Evolutionary conservation across 92 coral and sea anemone species (phyloP).

Genomic region (Desmophyllum pertusum): DNA sequence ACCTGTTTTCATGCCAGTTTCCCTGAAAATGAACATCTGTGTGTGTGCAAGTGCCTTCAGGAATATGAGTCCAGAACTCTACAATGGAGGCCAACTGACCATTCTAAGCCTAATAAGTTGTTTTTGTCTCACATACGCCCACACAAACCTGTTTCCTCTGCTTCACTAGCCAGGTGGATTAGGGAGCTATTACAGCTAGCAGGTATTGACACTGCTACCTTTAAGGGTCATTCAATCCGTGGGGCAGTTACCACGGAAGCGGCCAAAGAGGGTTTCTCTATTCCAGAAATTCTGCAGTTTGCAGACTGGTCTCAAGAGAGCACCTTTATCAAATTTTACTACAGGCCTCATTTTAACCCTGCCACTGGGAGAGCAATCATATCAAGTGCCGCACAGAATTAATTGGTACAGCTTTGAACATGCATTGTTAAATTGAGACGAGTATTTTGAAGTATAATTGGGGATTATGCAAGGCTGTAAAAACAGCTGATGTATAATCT

Average conservation of each 20-base stretch:
- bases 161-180: slow-evolving; percentile 57
- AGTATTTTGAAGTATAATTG: slow-evolving; percentile 51
- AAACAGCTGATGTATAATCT: slow-evolving; percentile 50
- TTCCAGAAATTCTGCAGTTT: slow-evolving; percentile 43
- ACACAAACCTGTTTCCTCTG: slow-evolving; percentile 36
- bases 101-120: neutral
- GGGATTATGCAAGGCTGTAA: slow-evolving; percentile 65
- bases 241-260: slow-evolving; percentile 54
- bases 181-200: slow-evolving; percentile 27
- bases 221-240: slow-evolving; percentile 58
- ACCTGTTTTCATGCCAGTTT: slow-evolving; percentile 57
- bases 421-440: slow-evolving; percentile 71
- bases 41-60: slow-evolving; percentile 45
- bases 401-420: slow-evolving; percentile 49
- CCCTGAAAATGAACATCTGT: slow-evolving; percentile 39
- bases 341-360: slow-evolving; percentile 50
- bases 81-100: slow-evolving; percentile 19
- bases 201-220: slow-evolving; percentile 41
- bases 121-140: slow-evolving; percentile 33
- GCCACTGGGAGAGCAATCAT: slow-evolving; percentile 51
- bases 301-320: slow-evolving; percentile 58
- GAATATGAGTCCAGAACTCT: slow-evolving; percentile 30
- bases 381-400: slow-evolving; percentile 20
- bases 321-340: slow-evolving; percentile 48
- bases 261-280: slow-evolving; percentile 40